Base-by-base conservation (phyloP, 2,113 vertebrate species). In the Propithecus coquereli region DNA sequence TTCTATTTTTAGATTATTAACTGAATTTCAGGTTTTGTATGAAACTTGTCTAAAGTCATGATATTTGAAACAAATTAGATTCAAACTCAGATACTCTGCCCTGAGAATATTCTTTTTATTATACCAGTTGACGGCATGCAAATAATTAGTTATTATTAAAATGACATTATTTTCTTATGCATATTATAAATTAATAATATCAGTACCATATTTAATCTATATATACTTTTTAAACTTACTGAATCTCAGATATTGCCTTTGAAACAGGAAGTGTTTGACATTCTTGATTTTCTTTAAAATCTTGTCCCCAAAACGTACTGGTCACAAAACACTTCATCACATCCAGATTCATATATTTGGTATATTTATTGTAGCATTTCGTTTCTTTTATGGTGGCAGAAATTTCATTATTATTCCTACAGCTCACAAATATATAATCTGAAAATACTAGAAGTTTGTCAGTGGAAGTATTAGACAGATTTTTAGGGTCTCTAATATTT, bases 341-440 rank as follows among this genome's bases (percentile, higher is more conserved):
- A 93, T 97, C 12, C 14, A 82, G 70, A 86, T 71, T 94, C 17
- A 65, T 59, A 93, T 20, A 96, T 65, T 93, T 93, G 66, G 0
- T 73, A 87, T 94, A 89, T 90, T 92, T 83, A 95, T 63, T 74
- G 2, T 27, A 25, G 32, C 2, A 80, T 45, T 77, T 91, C 22
- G 73, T 86, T 96, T 54, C 22, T 80, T 87, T 76, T 57, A 80
- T 57, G 2, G 11, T 96, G 71, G 74, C 50, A 96, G 59, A 97
- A 97, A 32, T 93, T 96, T 97, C 76, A 95, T 93, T 91, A 96
- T 14, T 81, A 91, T 65, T 97, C 50, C 57, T 94, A 37, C 76
- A 95, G 25, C 22, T 73, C 47, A 87, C 23, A 54, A 88, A 91
- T 83, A 94, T 90, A 91, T 85, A 97, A 97, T 40, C 57, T 96